Conservation (phyloP, 2,888 invertebrate species). For the Cecidostiba fungosa region DNA sequence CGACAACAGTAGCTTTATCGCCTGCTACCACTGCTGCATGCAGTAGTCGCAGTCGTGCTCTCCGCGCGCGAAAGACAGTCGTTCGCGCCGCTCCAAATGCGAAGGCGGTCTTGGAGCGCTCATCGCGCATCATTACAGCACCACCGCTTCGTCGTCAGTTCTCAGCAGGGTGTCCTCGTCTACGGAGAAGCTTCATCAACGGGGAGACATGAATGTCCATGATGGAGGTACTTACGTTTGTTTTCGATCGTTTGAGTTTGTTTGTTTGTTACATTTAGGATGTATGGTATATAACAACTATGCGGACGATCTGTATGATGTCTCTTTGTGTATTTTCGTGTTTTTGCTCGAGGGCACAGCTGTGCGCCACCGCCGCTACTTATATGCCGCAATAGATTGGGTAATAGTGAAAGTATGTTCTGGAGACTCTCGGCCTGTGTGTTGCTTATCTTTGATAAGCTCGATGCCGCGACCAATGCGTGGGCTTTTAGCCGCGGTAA, state of each 20-base stretch:
- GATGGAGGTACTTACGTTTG: conserved; percentile 71
- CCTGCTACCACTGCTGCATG: neutral
- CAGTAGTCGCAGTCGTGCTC: neutral
- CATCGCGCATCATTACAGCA: neutral
- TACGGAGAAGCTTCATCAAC: conserved; percentile 3
- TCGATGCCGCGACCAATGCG: neutral
- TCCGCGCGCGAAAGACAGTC: neutral
- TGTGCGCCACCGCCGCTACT: neutral
- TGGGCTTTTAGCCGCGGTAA: neutral
- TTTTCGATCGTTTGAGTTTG: neutral
- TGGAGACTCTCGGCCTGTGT: neutral
- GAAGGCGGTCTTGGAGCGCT: conserved; percentile 30
- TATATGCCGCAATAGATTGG: conserved; percentile 3
- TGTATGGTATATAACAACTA: no score
- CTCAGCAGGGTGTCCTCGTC: neutral
- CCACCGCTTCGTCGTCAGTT: neutral
- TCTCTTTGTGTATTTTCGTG: neutral
- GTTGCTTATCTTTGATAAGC: conserved; percentile 15
- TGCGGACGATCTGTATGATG: neutral
- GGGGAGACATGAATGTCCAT: conserved; percentile 73
- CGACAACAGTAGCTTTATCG: neutral
- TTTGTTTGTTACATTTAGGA: no score
- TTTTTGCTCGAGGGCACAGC: neutral
- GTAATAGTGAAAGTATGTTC: conserved; percentile 11
- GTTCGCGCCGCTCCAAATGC: conserved; percentile 40